Base-by-base conservation (phyloP, 2,797 vertebrate genomes). In the Picus viridis region DNA sequence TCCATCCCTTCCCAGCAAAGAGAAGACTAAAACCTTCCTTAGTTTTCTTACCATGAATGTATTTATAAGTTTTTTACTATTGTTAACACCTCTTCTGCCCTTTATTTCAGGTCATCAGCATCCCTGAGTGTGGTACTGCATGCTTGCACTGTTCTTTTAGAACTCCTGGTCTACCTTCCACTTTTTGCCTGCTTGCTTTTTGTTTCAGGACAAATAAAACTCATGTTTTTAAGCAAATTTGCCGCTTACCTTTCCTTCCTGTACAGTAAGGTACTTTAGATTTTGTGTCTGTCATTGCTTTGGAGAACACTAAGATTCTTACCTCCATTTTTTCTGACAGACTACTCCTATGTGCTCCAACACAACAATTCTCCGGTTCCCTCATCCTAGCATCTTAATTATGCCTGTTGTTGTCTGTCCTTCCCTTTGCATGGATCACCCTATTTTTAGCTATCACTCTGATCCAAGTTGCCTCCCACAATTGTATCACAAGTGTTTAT, bases 1-100 rank as follows among this genome's bases (percentile, higher is more conserved):
- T 15, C 32, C 14, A 9, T 59, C 23, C 10, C 14, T 36, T 26
- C 12, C 29, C 47, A 6, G 17, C 29, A 10, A 13, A 69, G 12
- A 16, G 16, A 71, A 57, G 16, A 20, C 22, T 10, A 24, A 53
- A 23, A 45, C 23, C 20, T 69, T 49, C 6, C 13, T 32, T 75
- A 23, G 5, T 32, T 34, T 30, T 17, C 51, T 36, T 2, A 15
- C 14, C 6, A 0, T 19, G 10, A 20, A 7, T 24, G 2, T 8
- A 23, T 36, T 81, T 72, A 13, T 2, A 30, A 62, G 20, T 9
- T 4, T 69, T 41, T 77, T 36, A 39, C 5, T 2, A 0, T 51
- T 41, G 12, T 26, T 27, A 19, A 5, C 4, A 8, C 8, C 8
- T 49, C 20, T 22, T 3, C 12, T 3, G 27, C 12, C 34, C 30